Evolutionary conservation across 2,113 vertebrate species (phyloP).

Genomic region (Centropus unirufus): DNA sequence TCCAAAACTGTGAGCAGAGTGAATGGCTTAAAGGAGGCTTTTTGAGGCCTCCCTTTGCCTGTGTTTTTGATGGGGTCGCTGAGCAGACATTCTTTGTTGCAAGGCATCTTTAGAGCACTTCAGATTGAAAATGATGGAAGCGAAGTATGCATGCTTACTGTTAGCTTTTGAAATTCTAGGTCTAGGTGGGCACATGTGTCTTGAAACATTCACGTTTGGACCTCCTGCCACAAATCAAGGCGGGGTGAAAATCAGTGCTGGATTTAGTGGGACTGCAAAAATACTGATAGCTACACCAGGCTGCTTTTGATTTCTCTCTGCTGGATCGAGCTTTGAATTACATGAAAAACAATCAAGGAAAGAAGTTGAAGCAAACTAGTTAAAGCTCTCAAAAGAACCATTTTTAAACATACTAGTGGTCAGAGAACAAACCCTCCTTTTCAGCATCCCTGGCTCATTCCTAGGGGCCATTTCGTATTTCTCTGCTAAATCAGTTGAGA

Average conservation of each 20-base stretch:
- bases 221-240: neutral
- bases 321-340: neutral
- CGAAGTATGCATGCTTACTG: neutral
- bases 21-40: neutral
- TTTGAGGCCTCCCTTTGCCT: neutral
- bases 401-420: conserved; percentile 2
- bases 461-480: neutral
- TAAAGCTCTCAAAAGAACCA: neutral
- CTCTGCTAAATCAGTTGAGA: conserved; percentile 15
- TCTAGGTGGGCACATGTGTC: neutral
- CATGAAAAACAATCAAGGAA: neutral
- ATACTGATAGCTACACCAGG: neutral
- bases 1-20: neutral
- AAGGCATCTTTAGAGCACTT: neutral
- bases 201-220: neutral
- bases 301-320: neutral
- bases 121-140: neutral
- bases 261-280: neutral
- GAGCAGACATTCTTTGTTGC: neutral
- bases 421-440: conserved; percentile 31
- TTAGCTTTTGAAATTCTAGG: neutral
- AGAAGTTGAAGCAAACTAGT: neutral
- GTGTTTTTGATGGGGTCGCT: neutral
- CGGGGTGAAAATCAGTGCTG: neutral
- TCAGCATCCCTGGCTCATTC: neutral